Conservation (phyloP, 2,797 vertebrate species). For the Protonibea diacanthus region DNA sequence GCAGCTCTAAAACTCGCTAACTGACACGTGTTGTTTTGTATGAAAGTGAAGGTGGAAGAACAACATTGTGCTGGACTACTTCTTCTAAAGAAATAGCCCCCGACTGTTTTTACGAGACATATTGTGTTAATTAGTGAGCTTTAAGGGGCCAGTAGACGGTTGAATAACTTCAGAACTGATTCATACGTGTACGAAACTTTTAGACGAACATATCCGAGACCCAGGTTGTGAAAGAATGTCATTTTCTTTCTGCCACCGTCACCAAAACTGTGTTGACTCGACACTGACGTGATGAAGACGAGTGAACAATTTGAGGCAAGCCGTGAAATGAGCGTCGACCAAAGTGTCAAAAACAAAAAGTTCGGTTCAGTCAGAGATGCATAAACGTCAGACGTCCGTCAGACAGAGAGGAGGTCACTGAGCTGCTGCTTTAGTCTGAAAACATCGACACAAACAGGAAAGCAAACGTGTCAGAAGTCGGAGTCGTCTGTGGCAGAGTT, state of each 20-base stretch:
- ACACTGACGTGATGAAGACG: not conserved
- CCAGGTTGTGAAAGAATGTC: not conserved
- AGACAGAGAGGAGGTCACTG: not conserved
- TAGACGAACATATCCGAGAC: not conserved
- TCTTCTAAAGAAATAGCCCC: too few species aligned
- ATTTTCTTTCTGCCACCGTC: not conserved
- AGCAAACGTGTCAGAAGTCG: conserved; percentile 35
- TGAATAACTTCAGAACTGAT: not conserved
- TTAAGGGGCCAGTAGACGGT: not conserved
- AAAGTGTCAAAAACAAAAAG: not conserved
- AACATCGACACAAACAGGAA: not conserved
- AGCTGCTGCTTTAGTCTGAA: not conserved
- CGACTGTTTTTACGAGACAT: not conserved
- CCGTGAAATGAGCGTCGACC: too few species aligned
- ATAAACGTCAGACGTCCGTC: not conserved
- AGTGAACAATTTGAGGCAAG: not conserved
- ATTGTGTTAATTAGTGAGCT: not conserved
- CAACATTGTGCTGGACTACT: too few species aligned
- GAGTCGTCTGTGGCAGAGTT: conserved; percentile 63
- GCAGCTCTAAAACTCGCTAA: too few species aligned
- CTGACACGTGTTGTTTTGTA: too few species aligned
- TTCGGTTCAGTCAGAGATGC: conserved; percentile 22
- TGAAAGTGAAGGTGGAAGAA: too few species aligned
- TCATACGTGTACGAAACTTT: too few species aligned
- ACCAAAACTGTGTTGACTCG: not conserved